These are phyloP conservation scores for Stenopsyche tienmushanensis DNA, from an alignment of 1,140 invertebrate species.

Conservation along the genomic window DNA sequence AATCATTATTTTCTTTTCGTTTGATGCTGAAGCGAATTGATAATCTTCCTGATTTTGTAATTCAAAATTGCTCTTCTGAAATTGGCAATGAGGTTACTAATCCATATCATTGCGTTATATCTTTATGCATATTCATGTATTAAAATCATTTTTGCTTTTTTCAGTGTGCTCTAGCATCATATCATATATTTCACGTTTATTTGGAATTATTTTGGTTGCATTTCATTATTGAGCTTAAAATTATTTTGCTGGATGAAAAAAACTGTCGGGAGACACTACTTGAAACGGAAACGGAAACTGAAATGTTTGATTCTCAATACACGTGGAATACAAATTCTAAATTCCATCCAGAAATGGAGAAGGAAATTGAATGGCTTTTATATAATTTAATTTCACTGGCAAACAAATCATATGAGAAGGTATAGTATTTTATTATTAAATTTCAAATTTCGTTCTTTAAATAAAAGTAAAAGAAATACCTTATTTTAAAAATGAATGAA, in stretches of 20 bases:
- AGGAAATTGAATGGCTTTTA: slow-evolving; percentile 37
- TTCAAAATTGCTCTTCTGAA: slow-evolving; percentile 33
- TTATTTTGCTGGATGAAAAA: slow-evolving; percentile 22
- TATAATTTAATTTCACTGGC: slow-evolving; percentile 37
- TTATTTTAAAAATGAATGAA: too few relatives aligned
- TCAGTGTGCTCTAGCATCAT: slow-evolving; percentile 36
- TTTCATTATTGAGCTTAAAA: slow-evolving; percentile 22
- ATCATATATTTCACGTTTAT: slow-evolving; percentile 36
- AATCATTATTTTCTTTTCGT: slow-evolving; percentile 26
- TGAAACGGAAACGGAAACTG: slow-evolving; percentile 23
- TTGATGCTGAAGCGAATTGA: slow-evolving; percentile 31
- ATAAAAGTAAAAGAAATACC: background rate
- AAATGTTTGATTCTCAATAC: slow-evolving; percentile 7
- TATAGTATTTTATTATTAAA: slow-evolving; percentile 20
- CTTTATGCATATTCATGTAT: background rate
- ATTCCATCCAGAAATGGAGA: slow-evolving; percentile 30
- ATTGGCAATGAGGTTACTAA: slow-evolving; percentile 36
- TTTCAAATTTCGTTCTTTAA: background rate
- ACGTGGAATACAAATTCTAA: slow-evolving; percentile 6
- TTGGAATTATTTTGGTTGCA: slow-evolving; percentile 36
- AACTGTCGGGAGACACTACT: slow-evolving; percentile 5
- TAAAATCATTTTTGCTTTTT: slow-evolving; percentile 20
- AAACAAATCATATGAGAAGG: slow-evolving; percentile 36
- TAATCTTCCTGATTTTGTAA: slow-evolving; percentile 35
- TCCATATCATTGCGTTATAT: background rate